Evolutionary conservation across 2,797 vertebrate species (phyloP), one percentile per base, ranked within the genome.

Genomic region (Hoplostethus atlanticus): DNA sequence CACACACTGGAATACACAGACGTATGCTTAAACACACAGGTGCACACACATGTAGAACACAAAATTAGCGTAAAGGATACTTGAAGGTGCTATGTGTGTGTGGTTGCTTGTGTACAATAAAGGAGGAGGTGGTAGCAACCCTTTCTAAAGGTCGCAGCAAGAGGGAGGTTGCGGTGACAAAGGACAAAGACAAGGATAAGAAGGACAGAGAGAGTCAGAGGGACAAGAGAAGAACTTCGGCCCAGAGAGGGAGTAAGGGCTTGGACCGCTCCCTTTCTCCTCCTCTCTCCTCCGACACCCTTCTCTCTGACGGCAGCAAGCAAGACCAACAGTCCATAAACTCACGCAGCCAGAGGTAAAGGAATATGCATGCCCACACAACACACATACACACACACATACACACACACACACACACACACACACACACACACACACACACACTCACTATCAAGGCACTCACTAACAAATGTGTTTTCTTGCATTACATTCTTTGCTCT

Each of bases 161-260:
- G 63, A 96, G 86, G 68, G 90, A 13, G 0, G 64, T 72, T 0
- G 15, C 68, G 9, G n/a, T 1, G 0, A 83, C 83, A 0, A 87
- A 80, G 34, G 21, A 21, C 21, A 21, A 21, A 21, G 47, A 46
- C 1, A 94, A 89, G 83, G 93, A 95, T 0, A 93, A 86, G 81
- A 88, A 57, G 11, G 31, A 8, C 15, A 88, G 36, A 5, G 94
- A 94, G 0, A 57, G 56, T 59, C 56, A 38, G 1, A 94, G 76
- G 79, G 91, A 92, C 7, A 90, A 72, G 50, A 85, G 64, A 5
- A 51, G 63, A 0, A 0, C 40, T 3, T n/a, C 74, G 2, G 46
- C 67, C 60, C 93, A 68, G 72, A 93, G 34, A 5, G 85, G 83
- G 73, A 2, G 13, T 5, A 85, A 77, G 56, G 53, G 1, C 12